Conservation (phyloP, 1,140 invertebrate genomes). For the Chelonus insularis region DNA sequence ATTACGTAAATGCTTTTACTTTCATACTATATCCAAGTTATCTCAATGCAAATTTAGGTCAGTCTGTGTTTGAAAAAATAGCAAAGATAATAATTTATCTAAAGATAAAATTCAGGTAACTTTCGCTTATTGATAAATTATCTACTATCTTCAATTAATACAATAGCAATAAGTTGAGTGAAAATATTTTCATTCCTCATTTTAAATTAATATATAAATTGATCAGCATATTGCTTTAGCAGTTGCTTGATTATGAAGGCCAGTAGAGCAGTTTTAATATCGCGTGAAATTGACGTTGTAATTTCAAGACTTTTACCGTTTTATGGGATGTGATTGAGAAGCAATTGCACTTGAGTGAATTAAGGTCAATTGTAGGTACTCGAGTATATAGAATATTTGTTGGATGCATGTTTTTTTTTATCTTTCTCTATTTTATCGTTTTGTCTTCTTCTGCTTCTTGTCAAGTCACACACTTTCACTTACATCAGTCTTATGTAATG, state of each 20-base stretch:
- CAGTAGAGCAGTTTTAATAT: constrained; percentile 12
- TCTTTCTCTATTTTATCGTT: not conserved
- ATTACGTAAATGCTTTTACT: no score
- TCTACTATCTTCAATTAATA: not conserved
- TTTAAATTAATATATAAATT: no score
- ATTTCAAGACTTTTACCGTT: constrained; percentile 20
- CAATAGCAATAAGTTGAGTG: no score
- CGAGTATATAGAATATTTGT: not conserved
- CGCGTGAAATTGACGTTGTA: constrained; percentile 5
- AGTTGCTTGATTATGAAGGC: not conserved
- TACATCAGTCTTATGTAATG: constrained; percentile 1
- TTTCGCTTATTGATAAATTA: constrained; percentile 2
- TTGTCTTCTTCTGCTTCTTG: not conserved
- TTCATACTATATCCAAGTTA: no score
- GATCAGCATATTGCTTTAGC: no score
- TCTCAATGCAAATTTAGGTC: no score
- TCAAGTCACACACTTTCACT: constrained; percentile 11
- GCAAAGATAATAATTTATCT: no score
- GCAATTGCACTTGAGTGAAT: constrained; percentile 22
- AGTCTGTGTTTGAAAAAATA: not conserved
- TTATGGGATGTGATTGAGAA: constrained; percentile 20
- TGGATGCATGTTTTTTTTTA: not conserved
- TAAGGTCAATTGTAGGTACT: constrained; percentile 11
- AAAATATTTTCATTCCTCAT: no score
- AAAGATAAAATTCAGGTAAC: not conserved